Base-by-base conservation (phyloP, 2,888 invertebrate genomes). In the Papilio protenor region DNA sequence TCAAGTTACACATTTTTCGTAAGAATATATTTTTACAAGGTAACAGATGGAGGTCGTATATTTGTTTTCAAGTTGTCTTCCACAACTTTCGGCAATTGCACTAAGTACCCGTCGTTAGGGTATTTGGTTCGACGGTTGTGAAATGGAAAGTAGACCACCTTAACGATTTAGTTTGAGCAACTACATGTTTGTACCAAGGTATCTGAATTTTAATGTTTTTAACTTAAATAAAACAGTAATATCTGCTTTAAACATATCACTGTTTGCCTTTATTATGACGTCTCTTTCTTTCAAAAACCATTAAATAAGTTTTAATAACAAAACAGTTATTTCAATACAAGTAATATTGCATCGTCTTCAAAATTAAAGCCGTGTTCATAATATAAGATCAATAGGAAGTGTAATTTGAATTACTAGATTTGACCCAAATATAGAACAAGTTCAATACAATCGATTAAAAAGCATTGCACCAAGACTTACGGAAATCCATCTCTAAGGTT, bases 101-200 rank as follows among this genome's bases (percentile, higher is more conserved):
- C 33, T 66, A 45, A 45, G 66, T 66, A 64, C 40, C 2, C n/a
- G 33, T 66, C n/a, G 66, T 66, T 66, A n/a, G 66, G 66, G 40
- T 6, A 66, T 66, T 66, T 66, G 12, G 10, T 45, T n/a, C 66
- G 45, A 40, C 18, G 40, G n/a, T 45, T 66, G 45, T 21, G 66
- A 66, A 66, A 33, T 66, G 66, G 66, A 66, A 66, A 66, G 66
- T 66, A 66, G 66, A 66, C 66, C 66, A 66, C 66, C 45, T 66
- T 66, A 66, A 66, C n/a, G 45, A 45, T 45, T 66, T n/a, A 66
- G 66, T 66, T 45, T 40, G 18, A 16, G 45, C 45, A 66, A 40
- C 66, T n/a, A 45, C 10, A 66, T 66, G 27, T 45, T 40, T 40
- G n/a, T 21, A 66, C 40, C 66, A 45, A 66, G 66, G n/a, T 66